phyloP scores from a whole-genome alignment of 2,888 invertebrate genomes.

The Caenorhabditis wallacei region DNA sequence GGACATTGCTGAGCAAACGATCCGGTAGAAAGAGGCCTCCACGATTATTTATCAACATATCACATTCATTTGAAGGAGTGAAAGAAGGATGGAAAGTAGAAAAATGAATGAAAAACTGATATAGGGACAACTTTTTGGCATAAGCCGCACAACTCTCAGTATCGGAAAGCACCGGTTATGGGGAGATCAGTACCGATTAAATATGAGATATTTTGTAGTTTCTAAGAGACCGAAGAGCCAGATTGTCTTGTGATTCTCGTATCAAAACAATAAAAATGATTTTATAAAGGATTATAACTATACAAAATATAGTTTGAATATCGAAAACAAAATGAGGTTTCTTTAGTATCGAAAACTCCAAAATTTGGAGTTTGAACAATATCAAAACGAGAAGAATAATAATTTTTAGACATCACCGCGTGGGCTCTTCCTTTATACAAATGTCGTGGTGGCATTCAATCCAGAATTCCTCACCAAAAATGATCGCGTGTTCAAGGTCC shows the following conservation, averaged over 20 bases:
- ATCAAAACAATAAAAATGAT: background rate
- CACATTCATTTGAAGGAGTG: slow-evolving; percentile 33
- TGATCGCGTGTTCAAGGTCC: slow-evolving; percentile 80
- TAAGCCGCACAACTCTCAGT: background rate
- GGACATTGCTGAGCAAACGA: slow-evolving; percentile 65
- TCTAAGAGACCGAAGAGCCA: background rate
- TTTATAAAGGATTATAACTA: background rate
- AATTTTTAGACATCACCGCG: slow-evolving; percentile 74
- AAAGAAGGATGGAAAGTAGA: slow-evolving; percentile 1
- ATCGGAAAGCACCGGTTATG: slow-evolving; percentile 28
- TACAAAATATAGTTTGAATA: background rate
- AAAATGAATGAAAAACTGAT: slow-evolving; percentile 44
- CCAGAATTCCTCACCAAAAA: slow-evolving; percentile 80
- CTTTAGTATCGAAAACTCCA: background rate
- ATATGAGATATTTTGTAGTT: slow-evolving; percentile 16
- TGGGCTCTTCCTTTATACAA: slow-evolving; percentile 79
- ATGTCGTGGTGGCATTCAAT: slow-evolving; percentile 81
- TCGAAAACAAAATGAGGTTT: background rate
- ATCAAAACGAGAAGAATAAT: background rate
- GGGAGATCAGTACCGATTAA: slow-evolving; percentile 11
- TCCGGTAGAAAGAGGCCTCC: slow-evolving; percentile 41
- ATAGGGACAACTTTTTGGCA: slow-evolving; percentile 47
- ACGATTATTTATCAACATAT: slow-evolving; percentile 66
- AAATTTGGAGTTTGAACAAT: background rate
- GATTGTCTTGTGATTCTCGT: background rate